Evolutionary conservation across 2,113 vertebrate genomes (phyloP), one percentile per base, ranked within the genome.

Genomic region (Myiagra hebetior): DNA sequence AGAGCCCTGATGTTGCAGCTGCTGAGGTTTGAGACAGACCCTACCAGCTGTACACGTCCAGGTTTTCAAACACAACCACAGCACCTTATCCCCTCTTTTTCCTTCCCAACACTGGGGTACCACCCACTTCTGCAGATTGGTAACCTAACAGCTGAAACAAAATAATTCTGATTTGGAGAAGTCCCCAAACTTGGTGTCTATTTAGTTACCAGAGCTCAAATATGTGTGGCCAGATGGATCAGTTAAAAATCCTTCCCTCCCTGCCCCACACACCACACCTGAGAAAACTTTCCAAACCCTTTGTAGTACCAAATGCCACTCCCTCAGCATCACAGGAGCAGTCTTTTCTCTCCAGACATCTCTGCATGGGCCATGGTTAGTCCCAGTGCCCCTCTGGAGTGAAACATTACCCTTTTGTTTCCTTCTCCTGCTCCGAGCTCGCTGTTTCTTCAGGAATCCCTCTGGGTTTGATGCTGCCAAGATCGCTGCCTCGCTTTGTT

Each of bases 281-380:
- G 47, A 67, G 56, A 24, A 78, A 15, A n/a, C 46, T 85, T 84
- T 74, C 42, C 55, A 81, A 80, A 56, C 6, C 16, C 9, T 11
- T 52, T 41, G 35, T 15, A 33, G 22, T 41, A 65, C 16, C 23
- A 35, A 59, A 26, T 50, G 26, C 19, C 33, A 24, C 9, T 89
- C 44, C 63, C 49, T 74, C 1, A 1, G 18, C 53, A 42, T 31
- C 27, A 26, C 33, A 2, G 6, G 21, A 12, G 6, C 50, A 24
- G 56, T 10, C 26, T 35, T 63, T 47, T 60, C 18, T 59, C 42
- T 55, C 17, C 2, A 11, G 42, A 30, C 13, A 52, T 37, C 2
- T 68, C 17, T 63, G 9, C 26, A 4, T 1, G 2, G 1, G 14
- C 56, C 1, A 0, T 7, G 19, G 16, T 42, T 42, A 41, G 20